Percentiles rank a stretch among this genome's conserved stretches.
Conservation (phyloP, 1,140 invertebrate species). For the Rhagoletis pomonella region DNA sequence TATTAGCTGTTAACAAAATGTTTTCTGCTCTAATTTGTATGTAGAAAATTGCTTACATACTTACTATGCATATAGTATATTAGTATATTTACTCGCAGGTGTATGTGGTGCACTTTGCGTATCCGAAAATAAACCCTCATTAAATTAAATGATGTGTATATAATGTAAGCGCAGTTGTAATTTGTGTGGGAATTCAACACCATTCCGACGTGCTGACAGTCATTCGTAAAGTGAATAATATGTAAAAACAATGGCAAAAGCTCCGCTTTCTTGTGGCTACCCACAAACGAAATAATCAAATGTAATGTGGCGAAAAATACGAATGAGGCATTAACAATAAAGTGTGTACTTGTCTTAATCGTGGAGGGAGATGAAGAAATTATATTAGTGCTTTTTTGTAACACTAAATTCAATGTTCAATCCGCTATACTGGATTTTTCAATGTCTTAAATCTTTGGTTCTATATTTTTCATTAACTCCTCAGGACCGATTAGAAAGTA, state of each 20-base stretch:
- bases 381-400: too few relatives aligned
- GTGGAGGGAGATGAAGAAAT: too few relatives aligned
- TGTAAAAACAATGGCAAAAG: neutral
- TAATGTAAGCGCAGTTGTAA: constrained; percentile 53
- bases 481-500: too few relatives aligned
- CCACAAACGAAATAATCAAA: constrained; percentile 12
- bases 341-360: too few relatives aligned
- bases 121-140: constrained; percentile 56
- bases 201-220: constrained; percentile 21
- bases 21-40: constrained; percentile 56
- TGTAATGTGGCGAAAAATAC: constrained; percentile 26
- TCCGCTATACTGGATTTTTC: too few relatives aligned
- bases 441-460: too few relatives aligned
- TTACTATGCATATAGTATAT: constrained; percentile 53
- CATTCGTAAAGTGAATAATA: neutral
- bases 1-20: constrained; percentile 64
- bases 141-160: constrained; percentile 57
- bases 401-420: too few relatives aligned
- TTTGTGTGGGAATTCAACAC: constrained; percentile 54
- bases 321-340: constrained; percentile 12
- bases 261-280: neutral
- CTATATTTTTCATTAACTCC: too few relatives aligned
- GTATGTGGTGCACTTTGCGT: neutral
- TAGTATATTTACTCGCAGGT: constrained; percentile 54
- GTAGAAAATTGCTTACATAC: neutral